Percentiles rank a stretch among this genome's conserved stretches.
phyloP scores from a whole-genome alignment of 2,888 invertebrate genomes.

The Trichogramma dendrolimi region DNA sequence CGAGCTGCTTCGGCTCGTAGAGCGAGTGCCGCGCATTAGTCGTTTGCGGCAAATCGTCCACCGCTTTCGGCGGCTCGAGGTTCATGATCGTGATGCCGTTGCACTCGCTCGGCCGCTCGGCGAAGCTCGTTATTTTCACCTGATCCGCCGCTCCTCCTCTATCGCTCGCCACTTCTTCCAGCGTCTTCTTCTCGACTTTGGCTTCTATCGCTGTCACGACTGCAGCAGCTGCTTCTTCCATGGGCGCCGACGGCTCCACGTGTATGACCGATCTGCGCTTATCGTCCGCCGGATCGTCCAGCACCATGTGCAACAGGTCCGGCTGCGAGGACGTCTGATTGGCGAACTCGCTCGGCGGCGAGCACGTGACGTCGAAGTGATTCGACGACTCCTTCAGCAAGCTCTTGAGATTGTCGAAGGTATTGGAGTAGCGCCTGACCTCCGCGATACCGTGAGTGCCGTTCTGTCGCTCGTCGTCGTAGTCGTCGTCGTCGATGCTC shows the following conservation, averaged over 20 bases:
- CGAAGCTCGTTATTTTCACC: constrained; percentile 27
- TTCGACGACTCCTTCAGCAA: constrained; percentile 69
- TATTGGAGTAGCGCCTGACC: constrained; percentile 66
- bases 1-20: constrained; percentile 33
- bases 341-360: constrained; percentile 58
- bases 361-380: constrained; percentile 49
- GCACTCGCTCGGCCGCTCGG: constrained; percentile 34
- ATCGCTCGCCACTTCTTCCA: neutral
- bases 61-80: constrained; percentile 36
- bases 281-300: constrained; percentile 46
- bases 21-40: constrained; percentile 26
- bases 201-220: neutral
- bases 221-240: neutral
- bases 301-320: constrained; percentile 63
- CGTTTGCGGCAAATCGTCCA: constrained; percentile 28
- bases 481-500: constrained; percentile 55
- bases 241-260: neutral
- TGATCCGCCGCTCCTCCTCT: neutral
- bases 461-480: constrained; percentile 47
- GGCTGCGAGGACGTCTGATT: constrained; percentile 57
- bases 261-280: constrained; percentile 10
- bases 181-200: neutral
- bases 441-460: constrained; percentile 33
- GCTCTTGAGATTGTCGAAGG: constrained; percentile 73
- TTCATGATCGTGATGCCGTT: constrained; percentile 40